phyloP scores from a whole-genome alignment of 2,888 invertebrate species.

The Tyria jacobaeae region DNA sequence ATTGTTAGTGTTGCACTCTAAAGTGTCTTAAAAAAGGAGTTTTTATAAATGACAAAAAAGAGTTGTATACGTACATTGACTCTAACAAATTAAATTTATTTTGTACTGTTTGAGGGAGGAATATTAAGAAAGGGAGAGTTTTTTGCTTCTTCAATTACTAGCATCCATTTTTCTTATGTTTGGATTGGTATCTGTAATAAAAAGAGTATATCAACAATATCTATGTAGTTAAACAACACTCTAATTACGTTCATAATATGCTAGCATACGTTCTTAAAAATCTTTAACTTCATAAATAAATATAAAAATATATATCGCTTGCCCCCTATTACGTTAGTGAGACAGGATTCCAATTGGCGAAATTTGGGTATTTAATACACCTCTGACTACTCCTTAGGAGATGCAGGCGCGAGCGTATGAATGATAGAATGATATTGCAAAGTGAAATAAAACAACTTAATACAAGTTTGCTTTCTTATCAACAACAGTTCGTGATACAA shows the following conservation, averaged over 20 bases:
- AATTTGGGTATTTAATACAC: no score
- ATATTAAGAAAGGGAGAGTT: background rate
- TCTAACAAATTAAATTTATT: background rate
- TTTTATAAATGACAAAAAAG: background rate
- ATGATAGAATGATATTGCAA: no score
- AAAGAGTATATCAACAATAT: background rate
- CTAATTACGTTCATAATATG: background rate
- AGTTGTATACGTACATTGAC: background rate
- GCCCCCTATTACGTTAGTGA: no score
- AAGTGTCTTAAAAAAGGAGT: background rate
- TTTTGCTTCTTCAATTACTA: background rate
- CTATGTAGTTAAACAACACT: background rate
- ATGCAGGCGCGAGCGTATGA: no score
- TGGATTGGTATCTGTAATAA: background rate
- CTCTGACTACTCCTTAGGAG: no score
- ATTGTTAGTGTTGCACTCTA: background rate
- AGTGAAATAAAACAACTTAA: constrained; percentile 5
- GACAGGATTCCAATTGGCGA: no score
- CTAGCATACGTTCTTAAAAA: background rate
- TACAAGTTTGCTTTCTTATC: constrained; percentile 25
- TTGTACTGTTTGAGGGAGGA: background rate
- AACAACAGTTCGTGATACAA: constrained; percentile 37
- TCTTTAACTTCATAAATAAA: background rate
- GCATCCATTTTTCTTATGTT: background rate
- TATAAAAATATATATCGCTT: constrained; percentile 1